These are phyloP conservation scores for Stramonita haemastoma DNA, from an alignment of 2,888 invertebrate species.

Conservation along the genomic window DNA sequence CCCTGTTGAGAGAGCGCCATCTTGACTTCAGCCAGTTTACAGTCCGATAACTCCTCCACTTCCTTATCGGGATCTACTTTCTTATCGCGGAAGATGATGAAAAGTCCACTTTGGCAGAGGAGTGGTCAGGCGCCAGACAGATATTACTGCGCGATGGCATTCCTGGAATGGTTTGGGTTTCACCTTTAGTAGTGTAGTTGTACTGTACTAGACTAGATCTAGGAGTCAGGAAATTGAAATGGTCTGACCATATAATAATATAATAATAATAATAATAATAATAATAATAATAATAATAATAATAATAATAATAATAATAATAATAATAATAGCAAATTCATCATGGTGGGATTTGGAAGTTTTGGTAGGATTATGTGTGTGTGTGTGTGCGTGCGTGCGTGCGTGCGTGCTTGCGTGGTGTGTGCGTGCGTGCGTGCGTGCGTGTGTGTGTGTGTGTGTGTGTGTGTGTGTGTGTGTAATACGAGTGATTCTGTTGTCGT, in stretches of 20 bases:
- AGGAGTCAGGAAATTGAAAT: neutral
- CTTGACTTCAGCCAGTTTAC: slow-evolving; percentile 5
- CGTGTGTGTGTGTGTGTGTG: no score
- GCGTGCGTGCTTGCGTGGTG: neutral
- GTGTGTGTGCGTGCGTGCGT: neutral
- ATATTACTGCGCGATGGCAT: slow-evolving; percentile 7
- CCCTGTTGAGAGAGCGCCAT: neutral
- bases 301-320: no score
- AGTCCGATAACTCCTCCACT: neutral
- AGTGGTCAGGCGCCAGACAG: slow-evolving; percentile 14
- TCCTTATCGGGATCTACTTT: neutral
- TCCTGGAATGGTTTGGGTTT: neutral
- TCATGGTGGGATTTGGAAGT: no score
- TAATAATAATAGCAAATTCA: no score
- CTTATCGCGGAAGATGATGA: slow-evolving; percentile 14
- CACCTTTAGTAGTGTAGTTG: neutral
- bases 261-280: no score
- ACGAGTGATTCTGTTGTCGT: no score
- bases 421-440: no score
- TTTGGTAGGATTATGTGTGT: no score
- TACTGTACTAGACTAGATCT: no score
- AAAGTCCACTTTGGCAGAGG: slow-evolving; percentile 17
- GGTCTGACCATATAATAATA: no score
- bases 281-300: no score
- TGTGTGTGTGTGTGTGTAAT: no score